Conservation (phyloP, 2,888 invertebrate genomes). For the Rhogogaster chlorosoma region DNA sequence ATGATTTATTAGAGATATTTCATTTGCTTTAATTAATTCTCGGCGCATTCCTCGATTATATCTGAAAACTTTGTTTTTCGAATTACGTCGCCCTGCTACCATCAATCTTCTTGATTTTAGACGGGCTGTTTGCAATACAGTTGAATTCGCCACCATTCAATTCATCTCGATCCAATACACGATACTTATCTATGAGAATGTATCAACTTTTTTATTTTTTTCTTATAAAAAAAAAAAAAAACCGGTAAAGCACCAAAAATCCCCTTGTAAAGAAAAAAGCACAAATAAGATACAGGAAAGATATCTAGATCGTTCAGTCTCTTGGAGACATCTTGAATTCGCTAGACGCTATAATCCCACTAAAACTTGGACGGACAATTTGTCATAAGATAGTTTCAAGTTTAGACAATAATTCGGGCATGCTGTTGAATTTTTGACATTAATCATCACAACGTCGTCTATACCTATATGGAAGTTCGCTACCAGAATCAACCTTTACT, state of each 20-base stretch:
- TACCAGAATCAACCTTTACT: neutral
- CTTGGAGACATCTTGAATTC: neutral
- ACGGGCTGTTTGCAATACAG: neutral
- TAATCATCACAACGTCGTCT: neutral
- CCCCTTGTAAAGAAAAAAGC: no score
- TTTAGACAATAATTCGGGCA: neutral
- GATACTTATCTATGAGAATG: neutral
- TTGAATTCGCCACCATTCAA: neutral
- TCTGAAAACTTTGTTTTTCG: neutral
- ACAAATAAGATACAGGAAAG: neutral
- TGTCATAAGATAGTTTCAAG: neutral
- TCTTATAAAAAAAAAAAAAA: no score
- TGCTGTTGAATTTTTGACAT: neutral
- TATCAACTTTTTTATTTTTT: neutral
- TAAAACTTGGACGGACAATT: neutral
- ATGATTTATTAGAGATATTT: neutral
- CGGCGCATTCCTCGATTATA: neutral
- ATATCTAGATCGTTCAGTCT: neutral
- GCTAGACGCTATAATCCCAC: neutral
- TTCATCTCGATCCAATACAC: neutral
- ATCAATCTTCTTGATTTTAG: neutral
- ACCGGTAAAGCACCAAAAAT: no score
- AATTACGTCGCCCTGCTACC: neutral
- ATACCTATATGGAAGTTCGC: neutral
- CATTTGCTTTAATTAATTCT: neutral